phyloP scores from a whole-genome alignment of 1,140 invertebrate species.

The Bicyclus anynana region DNA sequence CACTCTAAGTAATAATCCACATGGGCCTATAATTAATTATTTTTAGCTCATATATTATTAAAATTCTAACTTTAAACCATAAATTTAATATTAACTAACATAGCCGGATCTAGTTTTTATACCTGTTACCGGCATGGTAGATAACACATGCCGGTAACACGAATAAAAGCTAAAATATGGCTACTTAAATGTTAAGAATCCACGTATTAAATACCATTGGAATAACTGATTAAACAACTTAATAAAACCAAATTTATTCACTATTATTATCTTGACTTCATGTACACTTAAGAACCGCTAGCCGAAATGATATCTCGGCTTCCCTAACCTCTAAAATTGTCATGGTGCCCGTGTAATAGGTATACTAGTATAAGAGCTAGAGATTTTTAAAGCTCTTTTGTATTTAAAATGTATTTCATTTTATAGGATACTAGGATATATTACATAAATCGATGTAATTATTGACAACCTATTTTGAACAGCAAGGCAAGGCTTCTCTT shows the following conservation, averaged over 20 bases:
- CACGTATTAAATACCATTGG: background rate
- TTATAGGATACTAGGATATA: too few relatives aligned
- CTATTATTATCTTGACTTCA: background rate
- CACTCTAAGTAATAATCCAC: too few relatives aligned
- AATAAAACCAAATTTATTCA: constrained; percentile 10
- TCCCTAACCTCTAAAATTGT: constrained; percentile 7
- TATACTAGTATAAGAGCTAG: background rate
- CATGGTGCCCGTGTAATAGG: background rate
- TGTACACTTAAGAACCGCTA: background rate
- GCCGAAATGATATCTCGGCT: constrained; percentile 5
- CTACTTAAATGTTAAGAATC: constrained; percentile 1
- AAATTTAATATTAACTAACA: too few relatives aligned
- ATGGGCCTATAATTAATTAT: too few relatives aligned
- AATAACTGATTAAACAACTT: constrained; percentile 6
- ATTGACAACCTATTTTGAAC: too few relatives aligned
- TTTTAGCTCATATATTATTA: too few relatives aligned
- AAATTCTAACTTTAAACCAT: too few relatives aligned
- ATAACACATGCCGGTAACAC: background rate
- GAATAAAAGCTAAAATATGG: constrained; percentile 2
- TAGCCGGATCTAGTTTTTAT: background rate
- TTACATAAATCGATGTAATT: too few relatives aligned
- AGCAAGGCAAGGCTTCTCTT: too few relatives aligned
- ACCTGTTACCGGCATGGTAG: background rate
- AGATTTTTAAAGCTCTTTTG: too few relatives aligned
- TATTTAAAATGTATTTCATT: too few relatives aligned